Evolutionary conservation across 2,797 vertebrate species (phyloP).

Genomic region (Typhlichthys eigenmanni): DNA sequence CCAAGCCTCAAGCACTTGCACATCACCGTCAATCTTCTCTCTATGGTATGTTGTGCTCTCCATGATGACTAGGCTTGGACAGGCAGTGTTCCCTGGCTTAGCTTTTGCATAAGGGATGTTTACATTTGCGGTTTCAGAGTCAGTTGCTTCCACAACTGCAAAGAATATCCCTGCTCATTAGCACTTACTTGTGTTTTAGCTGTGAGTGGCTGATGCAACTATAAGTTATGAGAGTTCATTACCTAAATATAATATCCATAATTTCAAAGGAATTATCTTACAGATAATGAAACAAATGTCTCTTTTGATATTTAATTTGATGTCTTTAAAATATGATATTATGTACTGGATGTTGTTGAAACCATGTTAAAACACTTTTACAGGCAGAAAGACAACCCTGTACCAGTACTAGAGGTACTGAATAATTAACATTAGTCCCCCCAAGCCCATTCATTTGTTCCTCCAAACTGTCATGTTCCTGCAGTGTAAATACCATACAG

Average conservation of each 20-base stretch:
- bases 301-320: neutral
- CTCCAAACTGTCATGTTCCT: neutral
- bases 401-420: neutral
- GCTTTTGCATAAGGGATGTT: conserved; percentile 33
- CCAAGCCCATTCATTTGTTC: neutral
- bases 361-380: no score
- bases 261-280: conserved; percentile 9
- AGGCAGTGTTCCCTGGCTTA: conserved; percentile 5
- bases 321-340: neutral
- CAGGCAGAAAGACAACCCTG: no score
- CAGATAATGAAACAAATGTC: neutral
- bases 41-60: conserved; percentile 1
- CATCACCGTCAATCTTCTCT: conserved; percentile 10
- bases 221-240: conserved; percentile 35
- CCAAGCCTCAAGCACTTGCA: conserved; percentile 33
- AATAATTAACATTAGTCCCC: neutral
- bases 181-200: conserved; percentile 57
- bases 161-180: conserved; percentile 57
- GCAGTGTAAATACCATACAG: neutral
- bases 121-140: conserved; percentile 41
- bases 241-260: conserved; percentile 26
- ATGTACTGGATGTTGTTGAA: conserved; percentile 4
- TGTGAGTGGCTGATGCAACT: conserved; percentile 30
- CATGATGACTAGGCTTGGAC: conserved; percentile 2
- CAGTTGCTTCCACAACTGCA: conserved; percentile 40